Percentiles rank a stretch among this genome's conserved stretches.
phyloP scores from a whole-genome alignment of 1,140 invertebrate species.

The Drosophila kohkoa region DNA sequence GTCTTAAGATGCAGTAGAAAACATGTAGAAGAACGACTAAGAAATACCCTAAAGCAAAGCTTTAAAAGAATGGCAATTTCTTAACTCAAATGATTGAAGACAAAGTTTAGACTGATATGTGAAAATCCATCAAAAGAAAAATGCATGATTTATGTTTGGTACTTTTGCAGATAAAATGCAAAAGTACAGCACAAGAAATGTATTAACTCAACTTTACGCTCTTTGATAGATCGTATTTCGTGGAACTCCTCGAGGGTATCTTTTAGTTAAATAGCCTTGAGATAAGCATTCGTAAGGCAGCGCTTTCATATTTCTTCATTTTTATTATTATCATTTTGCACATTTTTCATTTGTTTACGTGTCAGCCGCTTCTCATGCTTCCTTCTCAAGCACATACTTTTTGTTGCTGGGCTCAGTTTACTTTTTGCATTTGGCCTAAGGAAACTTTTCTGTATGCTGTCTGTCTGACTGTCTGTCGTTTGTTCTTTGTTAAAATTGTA shows the following conservation, averaged over 20 bases:
- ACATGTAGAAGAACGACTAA: too few species aligned
- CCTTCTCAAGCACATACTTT: not conserved
- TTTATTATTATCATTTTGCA: constrained; percentile 25
- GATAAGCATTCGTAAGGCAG: not conserved
- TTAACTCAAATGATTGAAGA: not conserved
- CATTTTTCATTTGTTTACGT: constrained; percentile 50
- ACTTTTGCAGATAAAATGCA: not conserved
- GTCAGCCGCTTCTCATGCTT: constrained; percentile 6
- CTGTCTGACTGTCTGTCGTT: constrained; percentile 34
- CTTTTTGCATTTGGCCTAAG: constrained; percentile 48
- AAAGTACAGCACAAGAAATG: not conserved
- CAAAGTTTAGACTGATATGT: too few species aligned
- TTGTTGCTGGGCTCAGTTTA: constrained; percentile 15
- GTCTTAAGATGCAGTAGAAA: too few species aligned
- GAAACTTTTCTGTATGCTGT: constrained; percentile 46
- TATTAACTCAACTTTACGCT: not conserved
- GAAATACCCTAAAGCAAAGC: not conserved
- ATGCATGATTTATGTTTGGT: too few species aligned
- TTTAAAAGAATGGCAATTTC: too few species aligned
- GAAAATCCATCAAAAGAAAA: too few species aligned
- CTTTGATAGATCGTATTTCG: not conserved
- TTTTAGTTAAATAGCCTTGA: not conserved
- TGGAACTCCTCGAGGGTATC: not conserved
- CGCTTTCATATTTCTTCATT: constrained; percentile 6
- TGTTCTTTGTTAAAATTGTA: constrained; percentile 65